A percentile compares a stretch with the other conserved stretches of the same genome.
phyloP scores from a whole-genome alignment of 2,797 vertebrate genomes.

The Halcyon leucocephala region DNA sequence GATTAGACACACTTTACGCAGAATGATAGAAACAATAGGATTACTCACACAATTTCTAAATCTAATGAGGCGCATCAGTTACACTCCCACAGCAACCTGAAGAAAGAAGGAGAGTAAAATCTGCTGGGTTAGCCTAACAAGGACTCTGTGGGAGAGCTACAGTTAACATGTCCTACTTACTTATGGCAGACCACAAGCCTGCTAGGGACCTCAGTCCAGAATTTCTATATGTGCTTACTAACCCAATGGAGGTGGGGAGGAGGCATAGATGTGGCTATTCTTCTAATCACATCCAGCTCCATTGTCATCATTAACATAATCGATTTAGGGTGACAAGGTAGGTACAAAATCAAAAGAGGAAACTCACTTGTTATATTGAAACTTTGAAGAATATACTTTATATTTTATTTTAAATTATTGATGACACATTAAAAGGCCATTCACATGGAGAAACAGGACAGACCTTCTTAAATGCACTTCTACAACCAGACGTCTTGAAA shows the following conservation, averaged over 20 bases:
- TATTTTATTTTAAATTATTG: background rate
- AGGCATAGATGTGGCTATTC: background rate
- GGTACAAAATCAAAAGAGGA: background rate
- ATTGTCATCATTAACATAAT: background rate
- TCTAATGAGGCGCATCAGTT: slow-evolving; percentile 63
- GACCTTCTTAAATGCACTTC: background rate
- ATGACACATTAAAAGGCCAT: background rate
- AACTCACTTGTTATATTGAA: background rate
- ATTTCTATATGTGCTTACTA: background rate
- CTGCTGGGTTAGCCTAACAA: slow-evolving; percentile 35
- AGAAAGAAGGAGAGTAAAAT: slow-evolving; percentile 37
- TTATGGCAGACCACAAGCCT: background rate
- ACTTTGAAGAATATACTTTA: background rate
- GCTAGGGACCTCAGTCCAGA: background rate
- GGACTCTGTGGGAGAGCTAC: background rate
- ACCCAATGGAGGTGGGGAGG: background rate
- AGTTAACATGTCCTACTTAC: background rate
- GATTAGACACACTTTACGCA: slow-evolving; percentile 53
- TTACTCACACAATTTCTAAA: slow-evolving; percentile 64
- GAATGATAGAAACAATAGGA: slow-evolving; percentile 50
- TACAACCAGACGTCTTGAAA: background rate
- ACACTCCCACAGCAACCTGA: slow-evolving; percentile 61
- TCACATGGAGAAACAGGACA: background rate
- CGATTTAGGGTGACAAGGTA: background rate
- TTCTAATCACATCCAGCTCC: background rate